These are phyloP conservation scores for Neogale vison DNA, from an alignment of 2,113 vertebrate species.

Conservation along the genomic window DNA sequence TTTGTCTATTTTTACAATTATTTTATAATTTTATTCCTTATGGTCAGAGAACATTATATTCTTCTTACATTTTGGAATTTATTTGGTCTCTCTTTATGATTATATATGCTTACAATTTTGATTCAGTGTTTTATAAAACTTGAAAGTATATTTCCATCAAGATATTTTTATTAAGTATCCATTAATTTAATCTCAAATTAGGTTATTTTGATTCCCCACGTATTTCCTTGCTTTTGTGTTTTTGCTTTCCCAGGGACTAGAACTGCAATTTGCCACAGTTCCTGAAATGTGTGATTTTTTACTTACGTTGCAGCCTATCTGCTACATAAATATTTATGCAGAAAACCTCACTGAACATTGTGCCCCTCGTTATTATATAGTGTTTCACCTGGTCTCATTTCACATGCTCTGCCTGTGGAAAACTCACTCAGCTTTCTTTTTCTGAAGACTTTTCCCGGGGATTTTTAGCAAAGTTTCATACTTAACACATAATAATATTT, in stretches of 20 bases:
- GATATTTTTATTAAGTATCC: background rate
- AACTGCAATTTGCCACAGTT: background rate
- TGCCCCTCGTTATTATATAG: rapidly evolving
- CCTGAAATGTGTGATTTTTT: background rate
- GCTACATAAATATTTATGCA: background rate
- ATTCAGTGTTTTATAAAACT: background rate
- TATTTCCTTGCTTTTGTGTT: background rate
- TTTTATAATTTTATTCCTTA: background rate
- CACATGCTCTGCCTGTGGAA: background rate
- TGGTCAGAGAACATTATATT: background rate
- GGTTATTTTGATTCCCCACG: background rate
- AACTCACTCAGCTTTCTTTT: background rate
- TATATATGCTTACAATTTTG: background rate
- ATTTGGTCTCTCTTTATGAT: background rate
- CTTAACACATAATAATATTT: background rate
- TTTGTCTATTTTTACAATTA: background rate
- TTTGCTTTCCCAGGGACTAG: background rate
- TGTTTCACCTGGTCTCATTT: background rate
- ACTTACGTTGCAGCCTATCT: background rate
- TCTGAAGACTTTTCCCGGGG: background rate
- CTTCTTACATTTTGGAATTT: background rate
- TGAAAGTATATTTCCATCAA: background rate
- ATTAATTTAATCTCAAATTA: background rate
- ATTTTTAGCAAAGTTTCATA: background rate
- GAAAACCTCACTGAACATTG: background rate